Conservation (phyloP, 2,888 invertebrate genomes). For the Portevinia maculata region DNA sequence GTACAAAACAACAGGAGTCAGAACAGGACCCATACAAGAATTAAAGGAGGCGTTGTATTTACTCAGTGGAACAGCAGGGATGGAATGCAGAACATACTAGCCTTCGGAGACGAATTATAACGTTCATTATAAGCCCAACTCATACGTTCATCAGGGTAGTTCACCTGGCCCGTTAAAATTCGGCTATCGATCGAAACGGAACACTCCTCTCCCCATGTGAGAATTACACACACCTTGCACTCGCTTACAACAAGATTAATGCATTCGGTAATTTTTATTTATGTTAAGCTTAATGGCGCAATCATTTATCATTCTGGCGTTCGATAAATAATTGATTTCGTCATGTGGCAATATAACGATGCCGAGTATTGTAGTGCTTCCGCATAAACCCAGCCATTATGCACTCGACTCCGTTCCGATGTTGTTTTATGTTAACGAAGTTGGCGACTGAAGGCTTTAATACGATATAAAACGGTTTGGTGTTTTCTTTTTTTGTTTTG, state of each 20-base stretch:
- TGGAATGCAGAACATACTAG: conserved; percentile 45
- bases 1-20: too few relatives aligned
- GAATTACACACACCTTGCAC: conserved; percentile 62
- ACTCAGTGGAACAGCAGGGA: conserved; percentile 34
- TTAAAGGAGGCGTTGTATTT: conserved; percentile 34
- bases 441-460: conserved; percentile 53
- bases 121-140: conserved; percentile 65
- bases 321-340: conserved; percentile 72
- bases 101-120: conserved; percentile 66
- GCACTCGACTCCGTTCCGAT: conserved; percentile 8
- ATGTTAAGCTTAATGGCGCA: conserved; percentile 74
- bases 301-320: conserved; percentile 73
- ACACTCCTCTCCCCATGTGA: conserved; percentile 22
- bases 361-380: neutral
- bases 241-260: conserved; percentile 70
- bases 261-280: conserved; percentile 74
- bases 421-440: conserved; percentile 56
- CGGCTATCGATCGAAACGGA: conserved; percentile 54
- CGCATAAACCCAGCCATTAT: conserved; percentile 5
- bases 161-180: conserved; percentile 62
- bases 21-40: conserved; percentile 15
- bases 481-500: neutral
- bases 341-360: conserved; percentile 50
- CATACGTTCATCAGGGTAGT: conserved; percentile 39
- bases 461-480: conserved; percentile 51